Evolutionary conservation across 2,113 vertebrate species (phyloP), one percentile per base, ranked within the genome.

Genomic region (Zapus hudsonius): DNA sequence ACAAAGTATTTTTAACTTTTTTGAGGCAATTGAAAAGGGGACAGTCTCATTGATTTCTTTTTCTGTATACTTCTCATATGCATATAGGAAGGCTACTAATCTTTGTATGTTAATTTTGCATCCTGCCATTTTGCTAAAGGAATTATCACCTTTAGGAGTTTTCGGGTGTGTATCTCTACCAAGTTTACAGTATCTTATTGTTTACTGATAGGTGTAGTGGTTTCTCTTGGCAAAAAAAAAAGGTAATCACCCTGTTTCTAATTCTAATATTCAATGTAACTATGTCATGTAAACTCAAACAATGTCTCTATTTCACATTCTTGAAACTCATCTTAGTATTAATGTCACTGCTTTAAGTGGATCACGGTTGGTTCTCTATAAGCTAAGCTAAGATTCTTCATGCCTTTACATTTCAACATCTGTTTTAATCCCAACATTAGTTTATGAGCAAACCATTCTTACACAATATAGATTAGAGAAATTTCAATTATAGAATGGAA

Each of bases 371-470:
- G 23, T 67, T 86, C 10, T 80, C 19, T 47, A 1, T 33, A 19
- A 72, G 78, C 7, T 93, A 61, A 84, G 36, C 31, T 89, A 29
- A 73, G 20, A 73, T 57, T 74, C 82, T 20, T 42, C 7, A 78
- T 72, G 86, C 33, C 63, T 80, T 88, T 72, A 36, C 29, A 36
- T 74, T 44, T 86, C 33, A 88, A 74, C 12, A 7, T 40, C 57
- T 73, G 84, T 90, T 23, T 86, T 86, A 66, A n/a, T 66, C 33
- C 55, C 61, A 80, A 52, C 29, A 87, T 55, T 94, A 81, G 3
- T 79, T 72, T 64, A 1, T 61, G 7, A 15, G 5, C n/a, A 94
- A 10, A 78, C 40, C 75, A 2, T 66, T 82, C 38, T 38, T 86
- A 15, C 4, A 75, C 38, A 81, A 89, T 40, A n/a, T 7, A 67